Evolutionary conservation across 2,888 invertebrate species (phyloP).

Genomic region (Achlya flavicornis): DNA sequence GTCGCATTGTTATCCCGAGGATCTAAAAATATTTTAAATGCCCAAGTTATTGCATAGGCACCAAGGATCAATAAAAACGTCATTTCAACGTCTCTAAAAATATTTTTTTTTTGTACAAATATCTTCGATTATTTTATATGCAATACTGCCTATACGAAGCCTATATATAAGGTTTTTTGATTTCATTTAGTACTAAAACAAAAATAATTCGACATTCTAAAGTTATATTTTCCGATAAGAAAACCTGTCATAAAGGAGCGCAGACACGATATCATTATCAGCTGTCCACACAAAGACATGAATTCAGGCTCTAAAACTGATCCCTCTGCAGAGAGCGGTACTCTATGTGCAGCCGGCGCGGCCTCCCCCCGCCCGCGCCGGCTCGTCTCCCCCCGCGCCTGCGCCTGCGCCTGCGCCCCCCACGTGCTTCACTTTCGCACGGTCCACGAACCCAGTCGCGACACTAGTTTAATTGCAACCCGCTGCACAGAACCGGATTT

Average conservation of each 20-base stretch:
- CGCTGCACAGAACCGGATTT: constrained; percentile 79
- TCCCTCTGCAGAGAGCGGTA: constrained; percentile 1
- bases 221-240: neutral
- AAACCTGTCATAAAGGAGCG: neutral
- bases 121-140: neutral
- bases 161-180: neutral
- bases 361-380: constrained; percentile 28
- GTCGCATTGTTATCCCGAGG: no score
- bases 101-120: no score
- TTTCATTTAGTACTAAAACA: neutral
- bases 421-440: constrained; percentile 79
- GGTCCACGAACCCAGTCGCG: constrained; percentile 76
- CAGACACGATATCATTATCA: neutral
- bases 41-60: no score
- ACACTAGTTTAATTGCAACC: constrained; percentile 82
- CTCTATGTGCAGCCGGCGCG: constrained; percentile 24
- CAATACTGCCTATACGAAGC: neutral
- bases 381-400: constrained; percentile 21
- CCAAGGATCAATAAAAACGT: no score
- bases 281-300: neutral
- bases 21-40: no score
- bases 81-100: no score
- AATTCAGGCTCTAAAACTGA: neutral
- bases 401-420: constrained; percentile 37
- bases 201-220: neutral